Base-by-base conservation (phyloP, 2,888 invertebrate species). In the Smittia sp. region DNA sequence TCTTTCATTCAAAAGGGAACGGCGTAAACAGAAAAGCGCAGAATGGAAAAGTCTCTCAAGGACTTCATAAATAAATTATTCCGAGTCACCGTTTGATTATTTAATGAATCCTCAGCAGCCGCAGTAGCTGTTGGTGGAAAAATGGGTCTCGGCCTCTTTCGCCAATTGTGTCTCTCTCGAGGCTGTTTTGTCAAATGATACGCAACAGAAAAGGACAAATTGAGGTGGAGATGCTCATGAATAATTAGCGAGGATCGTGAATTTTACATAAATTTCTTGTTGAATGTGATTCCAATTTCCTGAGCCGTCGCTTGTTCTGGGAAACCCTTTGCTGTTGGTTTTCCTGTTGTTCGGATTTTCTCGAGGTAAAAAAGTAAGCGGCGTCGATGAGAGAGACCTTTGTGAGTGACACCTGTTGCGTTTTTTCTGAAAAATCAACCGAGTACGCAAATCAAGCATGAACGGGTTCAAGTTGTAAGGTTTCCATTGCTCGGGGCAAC, bases 221-320 rank as follows among this genome's bases (percentile, higher is more conserved):
- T 46, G 46, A 46, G 46, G 46, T 46, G 46, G n/a, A 46, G 46
- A 46, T 46, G 46, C 15, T 58, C 58, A 58, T 22, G 18, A 58
- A 58, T 22, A 58, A 58, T 58, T 22, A 18, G n/a, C 18, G 22
- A 18, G 58, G 22, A 58, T 22, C 22, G 18, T 22, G 58, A 58
- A 58, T 22, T 20, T 58, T 58, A 22, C 58, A 58, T 58, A 22
- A 58, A 22, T 7, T 58, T 18, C 58, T 58, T 58, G 58, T 46
- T 46, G 46, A 15, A 46, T 46, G n/a, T 15, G 46, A 46, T 46
- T 11, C 15, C 15, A 3, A 46, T 46, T 46, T 46, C 46, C 11
- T n/a, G n/a, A n/a, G n/a, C n/a, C n/a, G n/a, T n/a, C 46, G 3
- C n/a, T 46, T 46, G 46, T 3, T 46, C 15, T 46, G 2, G n/a